A percentile compares a stretch with the other conserved stretches of the same genome.
phyloP scores from a whole-genome alignment of 2,888 invertebrate species.

The Eurois occulta region DNA sequence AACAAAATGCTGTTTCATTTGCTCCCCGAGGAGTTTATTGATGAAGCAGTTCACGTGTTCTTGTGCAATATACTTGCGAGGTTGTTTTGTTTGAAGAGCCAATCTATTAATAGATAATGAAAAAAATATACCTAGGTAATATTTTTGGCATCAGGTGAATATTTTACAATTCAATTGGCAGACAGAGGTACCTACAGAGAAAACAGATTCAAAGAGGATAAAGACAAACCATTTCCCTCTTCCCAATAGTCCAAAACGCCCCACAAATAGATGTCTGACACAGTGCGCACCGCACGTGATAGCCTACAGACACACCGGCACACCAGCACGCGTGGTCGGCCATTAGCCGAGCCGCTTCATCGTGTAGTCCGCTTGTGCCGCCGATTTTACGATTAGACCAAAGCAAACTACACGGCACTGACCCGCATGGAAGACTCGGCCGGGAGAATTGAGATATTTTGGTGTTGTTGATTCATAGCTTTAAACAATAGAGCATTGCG shows the following conservation, averaged over 20 bases:
- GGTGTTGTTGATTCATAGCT: neutral
- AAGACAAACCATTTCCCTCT: neutral
- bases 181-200: neutral
- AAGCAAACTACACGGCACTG: neutral
- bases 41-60: constrained; percentile 40
- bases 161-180: neutral
- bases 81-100: constrained; percentile 6
- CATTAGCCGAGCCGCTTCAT: constrained; percentile 13
- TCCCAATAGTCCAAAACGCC: constrained; percentile 4
- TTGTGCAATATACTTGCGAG: neutral
- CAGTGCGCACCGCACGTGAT: neutral
- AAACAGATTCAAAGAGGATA: neutral
- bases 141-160: neutral
- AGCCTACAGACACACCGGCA: neutral
- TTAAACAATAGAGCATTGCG: neutral
- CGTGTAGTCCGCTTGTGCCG: constrained; percentile 15
- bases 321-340: neutral
- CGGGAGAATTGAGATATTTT: neutral
- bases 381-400: neutral
- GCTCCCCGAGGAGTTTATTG: constrained; percentile 49
- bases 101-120: constrained; percentile 14
- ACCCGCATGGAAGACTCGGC: too few relatives aligned
- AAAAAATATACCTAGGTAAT: neutral
- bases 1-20: constrained; percentile 45
- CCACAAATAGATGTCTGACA: neutral